Evolutionary conservation across 2,797 vertebrate species (phyloP).

Genomic region (Aeoliscus strigatus): DNA sequence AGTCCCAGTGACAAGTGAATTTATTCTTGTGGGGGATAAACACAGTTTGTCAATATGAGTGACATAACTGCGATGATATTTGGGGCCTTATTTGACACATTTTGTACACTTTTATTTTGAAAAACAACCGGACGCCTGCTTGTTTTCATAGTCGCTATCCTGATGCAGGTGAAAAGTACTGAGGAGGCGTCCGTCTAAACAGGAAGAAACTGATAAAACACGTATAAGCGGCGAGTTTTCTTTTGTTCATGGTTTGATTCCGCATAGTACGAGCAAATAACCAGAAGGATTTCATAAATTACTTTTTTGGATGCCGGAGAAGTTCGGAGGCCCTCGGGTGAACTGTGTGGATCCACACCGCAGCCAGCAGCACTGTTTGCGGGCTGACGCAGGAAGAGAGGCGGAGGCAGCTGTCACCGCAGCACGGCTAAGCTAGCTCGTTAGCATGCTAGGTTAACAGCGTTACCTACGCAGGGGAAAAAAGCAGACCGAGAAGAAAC

Average conservation of each 20-base stretch:
- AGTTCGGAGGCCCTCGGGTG: constrained; percentile 6
- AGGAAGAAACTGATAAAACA: constrained; percentile 60
- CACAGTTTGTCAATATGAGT: too few species aligned
- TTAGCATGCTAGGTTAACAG: constrained; percentile 16
- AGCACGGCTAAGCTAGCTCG: constrained; percentile 19
- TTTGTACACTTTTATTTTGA: constrained; percentile 44
- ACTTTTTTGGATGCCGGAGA: constrained; percentile 9
- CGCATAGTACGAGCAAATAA: not conserved
- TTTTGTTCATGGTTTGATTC: not conserved
- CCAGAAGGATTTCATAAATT: not conserved
- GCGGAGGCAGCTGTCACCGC: constrained; percentile 24
- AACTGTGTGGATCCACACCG: constrained; percentile 23
- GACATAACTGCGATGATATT: too few species aligned
- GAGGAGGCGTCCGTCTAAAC: constrained; percentile 52
- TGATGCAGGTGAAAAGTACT: constrained; percentile 18
- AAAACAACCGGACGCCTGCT: not conserved
- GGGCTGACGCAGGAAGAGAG: constrained; percentile 30
- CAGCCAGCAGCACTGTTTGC: constrained; percentile 20
- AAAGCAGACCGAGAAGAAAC: constrained; percentile 12
- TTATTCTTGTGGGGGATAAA: too few species aligned
- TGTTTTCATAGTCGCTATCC: fast-evolving
- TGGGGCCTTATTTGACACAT: too few species aligned
- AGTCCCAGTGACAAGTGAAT: too few species aligned
- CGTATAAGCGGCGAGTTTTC: not conserved
- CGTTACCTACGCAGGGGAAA: not conserved